Percentiles rank a stretch among this genome's conserved stretches.
phyloP scores from a whole-genome alignment of 2,797 vertebrate species.

The Yasuhikotakia modesta region DNA sequence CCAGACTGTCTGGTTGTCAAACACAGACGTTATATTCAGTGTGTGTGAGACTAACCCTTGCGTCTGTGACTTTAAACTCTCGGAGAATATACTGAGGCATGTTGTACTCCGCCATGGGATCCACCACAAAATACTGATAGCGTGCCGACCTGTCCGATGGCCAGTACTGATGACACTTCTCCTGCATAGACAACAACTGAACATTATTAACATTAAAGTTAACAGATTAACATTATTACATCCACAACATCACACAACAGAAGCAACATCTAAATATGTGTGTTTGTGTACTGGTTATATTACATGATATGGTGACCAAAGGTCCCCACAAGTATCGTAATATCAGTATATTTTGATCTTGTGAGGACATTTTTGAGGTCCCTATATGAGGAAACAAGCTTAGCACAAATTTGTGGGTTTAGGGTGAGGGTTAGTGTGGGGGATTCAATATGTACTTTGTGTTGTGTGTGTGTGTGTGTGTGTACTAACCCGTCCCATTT shows the following conservation, averaged over 20 bases:
- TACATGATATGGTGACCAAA: no score
- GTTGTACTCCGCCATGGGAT: conserved; percentile 99
- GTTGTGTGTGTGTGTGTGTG: background rate
- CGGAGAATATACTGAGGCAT: conserved; percentile 98
- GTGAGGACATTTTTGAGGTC: no score
- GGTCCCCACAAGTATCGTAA: no score
- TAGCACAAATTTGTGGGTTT: no score
- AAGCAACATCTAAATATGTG: no score
- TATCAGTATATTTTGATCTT: no score
- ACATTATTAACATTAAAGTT: no score
- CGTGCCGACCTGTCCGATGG: conserved; percentile 95
- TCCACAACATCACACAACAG: background rate
- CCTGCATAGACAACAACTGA: conserved; percentile 76
- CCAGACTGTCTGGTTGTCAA: no score
- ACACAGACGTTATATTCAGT: background rate
- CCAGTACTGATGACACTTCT: conserved; percentile 99
- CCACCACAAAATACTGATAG: conserved; percentile 99
- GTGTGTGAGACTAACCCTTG: conserved; percentile 82
- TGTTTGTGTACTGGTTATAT: no score
- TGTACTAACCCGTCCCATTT: conserved; percentile 94
- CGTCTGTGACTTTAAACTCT: conserved; percentile 99
- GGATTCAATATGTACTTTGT: no score
- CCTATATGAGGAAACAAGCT: no score
- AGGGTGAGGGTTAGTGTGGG: no score
- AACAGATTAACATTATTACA: conserved; percentile 46